These are phyloP conservation scores for Tautogolabrus adspersus DNA, from an alignment of 2,113 vertebrate genomes.

Conservation along the genomic window DNA sequence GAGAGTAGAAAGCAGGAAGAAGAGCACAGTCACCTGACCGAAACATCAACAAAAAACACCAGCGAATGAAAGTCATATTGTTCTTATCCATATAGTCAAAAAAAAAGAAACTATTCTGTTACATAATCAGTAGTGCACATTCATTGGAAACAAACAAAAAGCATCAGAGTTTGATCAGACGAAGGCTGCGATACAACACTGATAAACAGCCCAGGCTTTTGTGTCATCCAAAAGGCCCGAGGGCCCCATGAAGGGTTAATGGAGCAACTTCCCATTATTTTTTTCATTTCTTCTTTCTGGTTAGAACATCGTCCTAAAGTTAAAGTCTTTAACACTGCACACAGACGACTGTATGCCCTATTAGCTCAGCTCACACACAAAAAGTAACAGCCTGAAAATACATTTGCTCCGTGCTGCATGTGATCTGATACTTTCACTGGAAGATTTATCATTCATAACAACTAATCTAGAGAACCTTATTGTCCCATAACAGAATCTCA, in stretches of 20 bases:
- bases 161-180: conserved; percentile 4
- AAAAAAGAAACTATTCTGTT: background rate
- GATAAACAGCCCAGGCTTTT: conserved; percentile 17
- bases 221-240: conserved; percentile 18
- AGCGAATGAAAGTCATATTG: background rate
- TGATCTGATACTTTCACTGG: conserved; percentile 9
- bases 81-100: background rate
- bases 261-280: conserved; percentile 53
- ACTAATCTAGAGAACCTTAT: background rate
- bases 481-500: background rate
- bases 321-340: conserved; percentile 6
- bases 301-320: conserved; percentile 11
- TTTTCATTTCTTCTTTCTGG: conserved; percentile 69
- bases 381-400: conserved; percentile 39
- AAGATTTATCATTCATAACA: conserved; percentile 17
- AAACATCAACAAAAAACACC: conserved; percentile 20
- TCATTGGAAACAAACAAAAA: background rate
- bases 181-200: background rate
- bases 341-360: background rate
- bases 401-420: conserved; percentile 14
- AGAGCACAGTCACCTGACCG: conserved; percentile 36
- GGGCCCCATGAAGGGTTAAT: conserved; percentile 25
- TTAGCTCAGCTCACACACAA: background rate
- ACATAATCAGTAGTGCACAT: background rate
- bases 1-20: conserved; percentile 44